These are phyloP conservation scores for Halichondria panicea DNA, from an alignment of 37 sponge, comb jelly and placozoan species.

Conservation along the genomic window DNA sequence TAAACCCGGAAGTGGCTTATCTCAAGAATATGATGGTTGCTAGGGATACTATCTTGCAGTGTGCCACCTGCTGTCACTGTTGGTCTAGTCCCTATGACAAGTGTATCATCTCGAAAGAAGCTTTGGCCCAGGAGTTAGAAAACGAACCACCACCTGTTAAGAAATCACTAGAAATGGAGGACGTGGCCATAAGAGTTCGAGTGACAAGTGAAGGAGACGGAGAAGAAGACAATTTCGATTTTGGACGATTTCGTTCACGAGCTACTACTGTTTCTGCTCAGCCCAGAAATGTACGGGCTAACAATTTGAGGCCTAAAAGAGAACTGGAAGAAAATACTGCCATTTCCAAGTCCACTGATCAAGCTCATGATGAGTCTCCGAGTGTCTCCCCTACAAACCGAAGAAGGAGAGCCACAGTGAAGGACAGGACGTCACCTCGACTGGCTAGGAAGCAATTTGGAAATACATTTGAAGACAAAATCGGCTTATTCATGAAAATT, in stretches of 20 bases:
- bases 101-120: conserved; percentile 24
- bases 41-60: conserved; percentile 40
- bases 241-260: conserved; percentile 9
- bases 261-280: conserved; percentile 12
- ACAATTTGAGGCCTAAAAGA: not conserved
- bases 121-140: not conserved
- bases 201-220: conserved; percentile 4
- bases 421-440: conserved; percentile 2
- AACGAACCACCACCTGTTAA: not conserved
- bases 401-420: not conserved
- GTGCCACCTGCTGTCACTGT: conserved; percentile 48
- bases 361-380: not conserved
- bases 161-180: conserved; percentile 51
- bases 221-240: not conserved
- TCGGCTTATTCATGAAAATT: conserved; percentile 69
- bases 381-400: not conserved
- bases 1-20: conserved; percentile 54
- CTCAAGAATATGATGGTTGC: conserved; percentile 24
- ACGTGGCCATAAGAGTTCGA: conserved; percentile 4
- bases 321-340: not conserved
- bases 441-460: not conserved
- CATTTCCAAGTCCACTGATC: not conserved
- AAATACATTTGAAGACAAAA: conserved; percentile 30
- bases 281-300: not conserved
- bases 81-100: conserved; percentile 69